Percentiles rank a stretch among this genome's conserved stretches.
phyloP scores from a whole-genome alignment of 2,888 invertebrate genomes.

The Synergus itoensis region DNA sequence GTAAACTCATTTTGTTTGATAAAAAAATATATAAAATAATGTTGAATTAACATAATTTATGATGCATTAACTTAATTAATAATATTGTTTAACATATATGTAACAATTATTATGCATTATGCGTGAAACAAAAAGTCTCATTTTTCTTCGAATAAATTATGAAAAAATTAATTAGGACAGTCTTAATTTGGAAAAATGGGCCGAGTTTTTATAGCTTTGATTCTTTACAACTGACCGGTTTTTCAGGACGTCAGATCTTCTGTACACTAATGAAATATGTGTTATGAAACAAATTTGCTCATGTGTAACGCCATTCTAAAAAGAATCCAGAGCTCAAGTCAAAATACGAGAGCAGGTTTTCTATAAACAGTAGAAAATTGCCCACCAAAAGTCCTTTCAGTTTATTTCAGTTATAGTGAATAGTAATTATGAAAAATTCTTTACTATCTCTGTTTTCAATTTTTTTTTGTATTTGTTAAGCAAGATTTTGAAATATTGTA shows the following conservation, averaged over 20 bases:
- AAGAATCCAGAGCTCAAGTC: background rate
- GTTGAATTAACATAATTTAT: no score
- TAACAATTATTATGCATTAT: no score
- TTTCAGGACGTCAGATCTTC: conserved; percentile 65
- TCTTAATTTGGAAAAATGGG: conserved; percentile 37
- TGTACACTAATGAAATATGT: conserved; percentile 60
- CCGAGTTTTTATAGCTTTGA: conserved; percentile 49
- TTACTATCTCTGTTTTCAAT: background rate
- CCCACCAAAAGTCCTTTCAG: no score
- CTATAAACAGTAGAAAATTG: background rate
- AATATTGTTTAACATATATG: no score
- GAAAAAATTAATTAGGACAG: background rate
- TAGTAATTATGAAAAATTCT: background rate
- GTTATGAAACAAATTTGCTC: conserved; percentile 65
- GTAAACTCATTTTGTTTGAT: no score
- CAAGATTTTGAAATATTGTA: background rate
- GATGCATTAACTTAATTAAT: no score
- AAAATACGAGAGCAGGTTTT: background rate
- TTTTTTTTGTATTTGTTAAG: background rate
- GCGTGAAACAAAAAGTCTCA: background rate
- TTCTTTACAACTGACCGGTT: conserved; percentile 65
- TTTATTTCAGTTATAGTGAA: background rate
- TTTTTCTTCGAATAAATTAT: background rate
- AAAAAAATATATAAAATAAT: no score
- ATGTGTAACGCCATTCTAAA: conserved; percentile 45